Conservation (phyloP, 2,797 vertebrate genomes). For the Esox masquinongy region DNA sequence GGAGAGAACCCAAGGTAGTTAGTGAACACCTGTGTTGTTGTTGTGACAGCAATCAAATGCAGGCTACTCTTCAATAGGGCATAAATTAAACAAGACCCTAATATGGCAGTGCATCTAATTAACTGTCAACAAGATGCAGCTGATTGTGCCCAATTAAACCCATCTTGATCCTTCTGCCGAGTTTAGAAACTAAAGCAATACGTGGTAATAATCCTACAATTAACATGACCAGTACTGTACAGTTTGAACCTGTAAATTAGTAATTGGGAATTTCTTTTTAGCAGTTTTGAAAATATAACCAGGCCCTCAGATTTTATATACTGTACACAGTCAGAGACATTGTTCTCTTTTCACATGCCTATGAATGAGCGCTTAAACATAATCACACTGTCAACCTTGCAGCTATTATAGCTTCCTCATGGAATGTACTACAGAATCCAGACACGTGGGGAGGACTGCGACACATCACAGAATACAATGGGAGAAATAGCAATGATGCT, state of each 20-base stretch:
- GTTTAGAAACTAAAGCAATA: neutral
- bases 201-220: neutral
- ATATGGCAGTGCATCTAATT: neutral
- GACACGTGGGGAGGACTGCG: too few species aligned
- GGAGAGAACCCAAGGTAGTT: neutral
- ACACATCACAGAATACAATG: too few species aligned
- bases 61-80: neutral
- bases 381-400: too few species aligned
- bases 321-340: too few species aligned
- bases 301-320: too few species aligned
- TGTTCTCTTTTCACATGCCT: too few species aligned
- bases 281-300: too few species aligned
- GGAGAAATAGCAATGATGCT: too few species aligned
- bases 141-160: neutral
- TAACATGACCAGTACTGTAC: neutral
- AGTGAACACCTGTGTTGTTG: neutral
- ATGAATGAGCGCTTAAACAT: too few species aligned
- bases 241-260: neutral
- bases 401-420: too few species aligned
- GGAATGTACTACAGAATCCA: too few species aligned
- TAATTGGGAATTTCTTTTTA: too few species aligned
- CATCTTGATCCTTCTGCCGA: neutral
- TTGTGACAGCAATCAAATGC: conserved; percentile 3
- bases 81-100: neutral
- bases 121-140: conserved; percentile 1